These are phyloP conservation scores for Trissonchulus latispiculum DNA, from an alignment of 2,888 invertebrate genomes.

Conservation along the genomic window DNA sequence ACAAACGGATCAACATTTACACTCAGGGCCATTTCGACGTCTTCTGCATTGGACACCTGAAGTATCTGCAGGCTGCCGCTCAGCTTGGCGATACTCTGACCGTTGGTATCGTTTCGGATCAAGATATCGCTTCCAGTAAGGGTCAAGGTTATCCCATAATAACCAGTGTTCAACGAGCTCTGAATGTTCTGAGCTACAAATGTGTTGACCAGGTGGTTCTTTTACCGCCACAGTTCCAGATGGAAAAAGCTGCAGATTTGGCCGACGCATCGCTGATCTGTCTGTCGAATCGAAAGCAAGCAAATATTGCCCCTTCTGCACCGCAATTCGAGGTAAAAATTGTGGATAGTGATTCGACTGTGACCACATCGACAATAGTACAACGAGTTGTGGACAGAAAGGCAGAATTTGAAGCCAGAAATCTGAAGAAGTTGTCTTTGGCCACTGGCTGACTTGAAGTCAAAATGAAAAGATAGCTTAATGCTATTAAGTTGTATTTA, in stretches of 20 bases:
- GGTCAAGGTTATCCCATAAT: not conserved
- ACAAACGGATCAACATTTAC: not conserved
- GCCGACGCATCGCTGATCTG: not conserved
- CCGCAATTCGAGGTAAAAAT: too few species aligned
- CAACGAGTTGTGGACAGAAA: not conserved
- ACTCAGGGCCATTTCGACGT: not conserved
- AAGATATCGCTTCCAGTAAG: not conserved
- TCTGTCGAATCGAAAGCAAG: too few species aligned
- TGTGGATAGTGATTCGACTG: not conserved
- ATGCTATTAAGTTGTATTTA: too few species aligned
- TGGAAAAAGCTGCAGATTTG: not conserved
- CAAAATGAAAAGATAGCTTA: too few species aligned
- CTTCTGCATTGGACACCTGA: not conserved
- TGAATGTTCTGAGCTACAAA: conserved; percentile 1
- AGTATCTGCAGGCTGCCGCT: not conserved
- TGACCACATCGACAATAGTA: not conserved
- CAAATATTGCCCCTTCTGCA: too few species aligned
- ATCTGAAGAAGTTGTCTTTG: too few species aligned
- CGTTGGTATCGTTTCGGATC: not conserved
- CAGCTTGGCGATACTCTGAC: not conserved
- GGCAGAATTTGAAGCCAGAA: not conserved
- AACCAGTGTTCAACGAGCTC: not conserved
- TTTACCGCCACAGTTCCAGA: not conserved
- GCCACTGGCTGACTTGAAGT: too few species aligned
- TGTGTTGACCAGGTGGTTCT: not conserved